A percentile compares a stretch with the other conserved stretches of the same genome.
Conservation (phyloP, 2,113 vertebrate genomes). For the Grus americana region DNA sequence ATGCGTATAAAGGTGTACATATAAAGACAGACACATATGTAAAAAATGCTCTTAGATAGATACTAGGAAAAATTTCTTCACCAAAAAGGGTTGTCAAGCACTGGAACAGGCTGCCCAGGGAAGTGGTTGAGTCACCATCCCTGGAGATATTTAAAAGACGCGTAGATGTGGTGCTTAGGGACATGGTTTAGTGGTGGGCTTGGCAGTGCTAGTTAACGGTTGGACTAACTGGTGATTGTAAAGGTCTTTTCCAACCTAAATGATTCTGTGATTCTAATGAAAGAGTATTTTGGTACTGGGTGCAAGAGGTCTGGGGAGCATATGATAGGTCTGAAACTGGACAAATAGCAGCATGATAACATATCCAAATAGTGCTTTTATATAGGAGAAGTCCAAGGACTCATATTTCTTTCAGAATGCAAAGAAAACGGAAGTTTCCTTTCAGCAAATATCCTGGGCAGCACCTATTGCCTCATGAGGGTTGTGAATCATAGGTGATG, state of each 20-base stretch:
- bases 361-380: background rate
- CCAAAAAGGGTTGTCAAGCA: background rate
- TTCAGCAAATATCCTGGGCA: background rate
- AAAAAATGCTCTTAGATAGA: background rate
- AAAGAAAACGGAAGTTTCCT: conserved; percentile 16
- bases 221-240: background rate
- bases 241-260: background rate
- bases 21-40: background rate
- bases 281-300: background rate
- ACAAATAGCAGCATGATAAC: background rate
- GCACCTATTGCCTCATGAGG: background rate
- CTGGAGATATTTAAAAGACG: background rate
- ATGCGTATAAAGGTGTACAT: background rate
- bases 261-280: background rate
- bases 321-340: background rate
- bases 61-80: background rate
- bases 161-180: background rate
- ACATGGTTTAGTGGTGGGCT: background rate
- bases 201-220: background rate
- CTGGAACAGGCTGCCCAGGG: background rate
- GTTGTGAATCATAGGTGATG: conserved; percentile 2
- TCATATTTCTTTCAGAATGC: conserved; percentile 21
- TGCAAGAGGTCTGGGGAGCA: background rate
- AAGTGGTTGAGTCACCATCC: background rate
- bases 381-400: background rate